phyloP scores from a whole-genome alignment of 1,140 invertebrate genomes.

The Xylocopa sonorina region DNA sequence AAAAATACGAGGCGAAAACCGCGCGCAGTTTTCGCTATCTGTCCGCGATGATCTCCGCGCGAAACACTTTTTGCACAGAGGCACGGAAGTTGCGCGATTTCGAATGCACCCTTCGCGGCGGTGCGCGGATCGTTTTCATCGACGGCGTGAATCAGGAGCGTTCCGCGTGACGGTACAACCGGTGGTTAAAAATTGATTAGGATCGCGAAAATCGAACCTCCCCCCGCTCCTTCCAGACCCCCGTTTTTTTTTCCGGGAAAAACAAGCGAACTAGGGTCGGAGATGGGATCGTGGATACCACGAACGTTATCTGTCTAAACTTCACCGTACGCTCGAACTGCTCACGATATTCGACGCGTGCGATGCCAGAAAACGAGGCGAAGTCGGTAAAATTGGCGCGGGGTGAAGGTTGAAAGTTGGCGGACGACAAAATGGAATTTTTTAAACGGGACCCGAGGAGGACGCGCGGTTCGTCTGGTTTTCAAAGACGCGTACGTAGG shows the following conservation, averaged over 20 bases:
- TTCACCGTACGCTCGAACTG: neutral
- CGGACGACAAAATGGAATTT: no score
- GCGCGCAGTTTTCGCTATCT: neutral
- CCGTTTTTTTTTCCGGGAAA: slow-evolving; percentile 18
- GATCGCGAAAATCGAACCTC: slow-evolving; percentile 39
- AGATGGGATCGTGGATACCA: slow-evolving; percentile 15
- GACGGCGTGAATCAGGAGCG: slow-evolving; percentile 31
- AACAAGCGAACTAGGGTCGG: neutral
- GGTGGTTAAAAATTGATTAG: slow-evolving; percentile 44
- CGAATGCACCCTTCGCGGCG: slow-evolving; percentile 33
- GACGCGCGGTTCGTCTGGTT: neutral
- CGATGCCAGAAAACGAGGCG: no score
- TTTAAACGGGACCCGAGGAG: neutral
- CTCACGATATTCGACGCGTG: no score
- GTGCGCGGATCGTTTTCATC: slow-evolving; percentile 22
- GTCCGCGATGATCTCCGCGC: neutral
- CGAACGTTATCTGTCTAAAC: neutral
- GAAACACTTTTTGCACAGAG: slow-evolving; percentile 6
- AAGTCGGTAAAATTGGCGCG: no score
- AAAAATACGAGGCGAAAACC: no score
- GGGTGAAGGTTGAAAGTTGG: no score
- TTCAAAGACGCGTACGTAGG: slow-evolving; percentile 24
- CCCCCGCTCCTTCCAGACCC: no score
- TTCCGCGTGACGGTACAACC: slow-evolving; percentile 39
- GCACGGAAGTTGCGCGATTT: slow-evolving; percentile 39